Conservation (phyloP, 2,888 invertebrate species). For the Erynnis tages region DNA sequence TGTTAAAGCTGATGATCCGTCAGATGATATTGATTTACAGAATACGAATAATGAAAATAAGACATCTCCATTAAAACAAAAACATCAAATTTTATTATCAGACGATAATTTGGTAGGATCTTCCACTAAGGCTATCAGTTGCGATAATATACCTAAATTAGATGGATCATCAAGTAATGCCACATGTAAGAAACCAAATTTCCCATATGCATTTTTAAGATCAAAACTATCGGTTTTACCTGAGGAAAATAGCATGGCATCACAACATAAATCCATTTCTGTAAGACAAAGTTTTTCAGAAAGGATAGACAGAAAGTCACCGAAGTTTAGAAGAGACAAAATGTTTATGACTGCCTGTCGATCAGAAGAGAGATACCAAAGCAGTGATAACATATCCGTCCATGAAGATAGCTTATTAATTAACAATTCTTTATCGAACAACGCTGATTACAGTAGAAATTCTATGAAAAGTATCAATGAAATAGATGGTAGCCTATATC, state of each 20-base stretch:
- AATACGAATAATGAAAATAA: slow-evolving; percentile 65
- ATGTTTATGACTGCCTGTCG: slow-evolving; percentile 74
- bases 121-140: slow-evolving; percentile 85
- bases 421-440: slow-evolving; percentile 61
- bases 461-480: slow-evolving; percentile 72
- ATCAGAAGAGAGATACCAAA: slow-evolving; percentile 83
- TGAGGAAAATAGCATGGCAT: slow-evolving; percentile 85
- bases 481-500: slow-evolving; percentile 55
- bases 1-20: slow-evolving; percentile 89
- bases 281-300: slow-evolving; percentile 79
- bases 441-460: slow-evolving; percentile 63
- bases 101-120: slow-evolving; percentile 68
- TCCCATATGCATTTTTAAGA: slow-evolving; percentile 89
- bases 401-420: slow-evolving; percentile 70
- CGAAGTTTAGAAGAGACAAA: slow-evolving; percentile 66
- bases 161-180: slow-evolving; percentile 72
- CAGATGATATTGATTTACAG: slow-evolving; percentile 87
- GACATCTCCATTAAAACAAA: slow-evolving; percentile 56
- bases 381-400: slow-evolving; percentile 74
- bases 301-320: slow-evolving; percentile 70
- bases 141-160: slow-evolving; percentile 86
- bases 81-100: slow-evolving; percentile 51
- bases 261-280: slow-evolving; percentile 70
- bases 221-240: slow-evolving; percentile 89
- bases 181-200: slow-evolving; percentile 83